Conservation (phyloP, 64 coral and sea anemone species). For the Actinia tenebrosa region DNA sequence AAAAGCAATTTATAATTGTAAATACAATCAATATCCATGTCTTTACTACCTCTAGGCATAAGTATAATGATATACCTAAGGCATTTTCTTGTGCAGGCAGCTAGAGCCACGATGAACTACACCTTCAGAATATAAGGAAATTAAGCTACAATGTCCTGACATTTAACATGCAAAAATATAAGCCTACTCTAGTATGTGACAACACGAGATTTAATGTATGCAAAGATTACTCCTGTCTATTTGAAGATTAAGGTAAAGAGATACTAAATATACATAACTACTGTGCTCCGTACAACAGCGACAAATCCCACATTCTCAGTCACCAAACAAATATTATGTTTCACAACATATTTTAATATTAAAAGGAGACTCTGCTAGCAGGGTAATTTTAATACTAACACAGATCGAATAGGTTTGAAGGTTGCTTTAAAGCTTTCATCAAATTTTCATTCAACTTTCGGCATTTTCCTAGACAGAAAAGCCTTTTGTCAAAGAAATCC, state of each 20-base stretch:
- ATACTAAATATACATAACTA: background rate
- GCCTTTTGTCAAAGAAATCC: background rate
- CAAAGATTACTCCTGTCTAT: background rate
- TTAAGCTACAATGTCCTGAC: background rate
- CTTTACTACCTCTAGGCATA: background rate
- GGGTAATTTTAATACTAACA: background rate
- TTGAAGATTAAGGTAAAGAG: background rate
- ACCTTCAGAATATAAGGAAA: background rate
- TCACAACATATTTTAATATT: background rate
- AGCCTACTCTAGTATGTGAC: background rate
- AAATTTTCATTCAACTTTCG: background rate
- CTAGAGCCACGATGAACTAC: too few relatives aligned
- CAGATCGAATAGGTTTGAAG: background rate
- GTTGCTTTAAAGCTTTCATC: background rate
- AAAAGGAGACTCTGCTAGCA: too few relatives aligned
- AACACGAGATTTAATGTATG: background rate
- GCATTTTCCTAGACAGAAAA: background rate
- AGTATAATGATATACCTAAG: background rate
- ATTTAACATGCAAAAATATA: background rate
- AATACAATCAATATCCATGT: background rate
- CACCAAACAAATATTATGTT: background rate
- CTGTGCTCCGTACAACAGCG: background rate
- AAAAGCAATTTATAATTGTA: background rate
- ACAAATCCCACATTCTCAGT: background rate
- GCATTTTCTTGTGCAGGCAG: too few relatives aligned